Evolutionary conservation across 1,140 invertebrate genomes (phyloP), one percentile per base, ranked within the genome.

Genomic region (Calephelis nemesis): DNA sequence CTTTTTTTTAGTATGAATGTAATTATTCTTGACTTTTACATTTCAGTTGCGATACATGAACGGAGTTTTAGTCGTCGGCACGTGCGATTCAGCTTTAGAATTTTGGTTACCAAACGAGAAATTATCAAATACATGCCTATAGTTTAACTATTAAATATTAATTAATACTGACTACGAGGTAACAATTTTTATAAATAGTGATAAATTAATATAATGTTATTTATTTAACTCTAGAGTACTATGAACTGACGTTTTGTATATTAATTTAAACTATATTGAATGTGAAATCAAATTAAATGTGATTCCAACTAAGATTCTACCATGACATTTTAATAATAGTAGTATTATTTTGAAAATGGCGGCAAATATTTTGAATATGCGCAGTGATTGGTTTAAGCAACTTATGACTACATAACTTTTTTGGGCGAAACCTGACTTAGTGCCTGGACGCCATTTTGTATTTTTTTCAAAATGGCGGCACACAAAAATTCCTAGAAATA

Each of bases 1-100:
- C 30, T 30, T 30, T 30, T 30, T 30, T 4, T 30, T 30, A 30
- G 30, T 30, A 30, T 4, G 9, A 58, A 9, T 65, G 65, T 54
- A 45, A 52, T 54, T 0, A 60, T 39, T 63, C 0, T 52, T 67
- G 52, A 47, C 63, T 62, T 74, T 69, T 67, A 74, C 49, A 45
- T 86, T 90, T 60, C 82, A 88, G 88, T 71, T 90, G 65, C 82
- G 79, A 50, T 90, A 90, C 60, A 73, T 81, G 47, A 83, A 87
- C 71, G 82, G 81, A 47, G 75, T 90, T 15, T 65, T 90, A 74
- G 85, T 81, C 42, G 80, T 85, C 13, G 84, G 86, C 4, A 87
- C 88, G 5, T 90, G 88, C 76, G 85, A 90, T 62, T 83, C 86
- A 4, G 82, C 88, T 6, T 62, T 90, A 12, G 88, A 88, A 67